A percentile compares a stretch with the other conserved stretches of the same genome.
phyloP scores from a whole-genome alignment of 1,140 invertebrate genomes.

The Caenorhabditis brenneri region DNA sequence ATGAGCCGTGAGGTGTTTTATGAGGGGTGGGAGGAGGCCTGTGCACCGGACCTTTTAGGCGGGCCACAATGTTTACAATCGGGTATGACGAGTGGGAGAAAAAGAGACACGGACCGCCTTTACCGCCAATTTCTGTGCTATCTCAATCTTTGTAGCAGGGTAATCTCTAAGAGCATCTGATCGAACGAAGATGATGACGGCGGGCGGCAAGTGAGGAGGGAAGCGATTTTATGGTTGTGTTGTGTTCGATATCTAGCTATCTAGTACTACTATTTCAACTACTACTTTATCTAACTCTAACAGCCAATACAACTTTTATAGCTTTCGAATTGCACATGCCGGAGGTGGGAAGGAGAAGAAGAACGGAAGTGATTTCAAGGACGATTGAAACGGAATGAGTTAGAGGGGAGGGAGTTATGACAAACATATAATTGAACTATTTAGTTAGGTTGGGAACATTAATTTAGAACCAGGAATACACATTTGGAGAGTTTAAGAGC shows the following conservation, averaged over 20 bases:
- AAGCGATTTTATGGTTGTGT: constrained; percentile 38
- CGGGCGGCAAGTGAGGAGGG: background rate
- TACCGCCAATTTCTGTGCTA: constrained; percentile 17
- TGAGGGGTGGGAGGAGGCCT: background rate
- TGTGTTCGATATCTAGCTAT: constrained; percentile 15
- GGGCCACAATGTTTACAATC: constrained; percentile 14
- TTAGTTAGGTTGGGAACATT: too few relatives aligned
- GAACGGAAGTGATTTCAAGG: too few relatives aligned
- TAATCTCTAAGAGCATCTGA: constrained; percentile 34
- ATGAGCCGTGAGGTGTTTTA: constrained; percentile 32
- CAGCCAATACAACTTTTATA: constrained; percentile 37
- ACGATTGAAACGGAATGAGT: too few relatives aligned
- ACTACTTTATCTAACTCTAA: constrained; percentile 35
- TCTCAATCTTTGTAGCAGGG: background rate
- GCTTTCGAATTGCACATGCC: constrained; percentile 32
- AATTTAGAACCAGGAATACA: too few relatives aligned
- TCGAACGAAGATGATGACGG: background rate
- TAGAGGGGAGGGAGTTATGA: too few relatives aligned
- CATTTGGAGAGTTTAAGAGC: too few relatives aligned
- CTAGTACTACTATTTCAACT: constrained; percentile 10
- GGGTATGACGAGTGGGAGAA: background rate
- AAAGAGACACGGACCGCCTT: background rate
- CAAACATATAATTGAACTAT: too few relatives aligned
- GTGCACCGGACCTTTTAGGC: constrained; percentile 34
- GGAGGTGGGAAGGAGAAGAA: background rate